Percentiles rank a stretch among this genome's conserved stretches.
Conservation (phyloP, 1,140 invertebrate genomes). For the Bombus terrestris region DNA sequence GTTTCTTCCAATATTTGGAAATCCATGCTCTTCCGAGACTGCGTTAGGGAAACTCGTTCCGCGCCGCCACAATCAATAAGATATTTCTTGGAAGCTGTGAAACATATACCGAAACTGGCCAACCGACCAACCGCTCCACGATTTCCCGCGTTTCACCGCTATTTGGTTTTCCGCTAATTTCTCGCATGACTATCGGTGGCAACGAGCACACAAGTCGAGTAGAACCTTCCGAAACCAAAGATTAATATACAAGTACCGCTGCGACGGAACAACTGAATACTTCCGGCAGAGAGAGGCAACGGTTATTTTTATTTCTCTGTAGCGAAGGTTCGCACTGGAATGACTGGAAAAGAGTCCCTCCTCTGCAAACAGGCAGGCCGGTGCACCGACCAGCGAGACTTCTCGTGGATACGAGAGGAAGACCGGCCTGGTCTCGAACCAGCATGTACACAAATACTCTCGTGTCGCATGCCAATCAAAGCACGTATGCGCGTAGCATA, state of each 20-base stretch:
- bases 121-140: background rate
- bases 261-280: conserved; percentile 55
- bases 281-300: conserved; percentile 51
- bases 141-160: background rate
- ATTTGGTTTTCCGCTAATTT: background rate
- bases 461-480: conserved; percentile 80
- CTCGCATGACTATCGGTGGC: no score
- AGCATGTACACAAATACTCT: conserved; percentile 76
- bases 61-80: background rate
- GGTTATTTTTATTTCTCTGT: conserved; percentile 26
- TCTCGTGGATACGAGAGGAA: conserved; percentile 27
- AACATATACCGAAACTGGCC: background rate
- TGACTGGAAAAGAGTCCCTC: conserved; percentile 45
- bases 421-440: conserved; percentile 45
- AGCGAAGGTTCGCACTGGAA: conserved; percentile 22
- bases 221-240: background rate
- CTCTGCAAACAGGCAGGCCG: conserved; percentile 61
- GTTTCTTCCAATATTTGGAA: conserved; percentile 72
- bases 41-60: conserved; percentile 18
- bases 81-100: conserved; percentile 35
- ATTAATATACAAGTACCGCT: conserved; percentile 57
- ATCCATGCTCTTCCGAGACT: conserved; percentile 50
- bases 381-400: background rate
- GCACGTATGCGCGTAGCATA: conserved; percentile 51
- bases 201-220: background rate